Evolutionary conservation across 1,140 invertebrate genomes (phyloP).

Genomic region (Bombus waltoni): DNA sequence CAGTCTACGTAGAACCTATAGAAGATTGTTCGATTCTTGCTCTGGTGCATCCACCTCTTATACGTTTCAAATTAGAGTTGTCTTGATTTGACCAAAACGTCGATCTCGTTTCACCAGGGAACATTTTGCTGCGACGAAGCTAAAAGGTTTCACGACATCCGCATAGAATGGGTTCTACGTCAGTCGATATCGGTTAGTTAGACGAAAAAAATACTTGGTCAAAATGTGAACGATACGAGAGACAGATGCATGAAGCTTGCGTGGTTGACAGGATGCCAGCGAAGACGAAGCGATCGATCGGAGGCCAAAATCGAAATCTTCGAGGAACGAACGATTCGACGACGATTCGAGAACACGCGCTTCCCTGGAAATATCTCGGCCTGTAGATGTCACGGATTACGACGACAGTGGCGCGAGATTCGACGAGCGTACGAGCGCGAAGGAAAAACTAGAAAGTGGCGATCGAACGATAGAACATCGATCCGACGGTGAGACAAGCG

Average conservation of each 20-base stretch:
- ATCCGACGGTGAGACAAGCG: not conserved
- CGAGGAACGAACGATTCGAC: not conserved
- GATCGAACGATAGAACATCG: not conserved
- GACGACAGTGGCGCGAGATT: not conserved
- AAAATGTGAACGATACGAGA: not conserved
- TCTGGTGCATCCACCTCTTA: too few relatives aligned
- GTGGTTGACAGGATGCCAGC: not conserved
- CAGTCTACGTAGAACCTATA: too few relatives aligned
- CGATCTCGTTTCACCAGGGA: not conserved
- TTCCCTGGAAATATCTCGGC: too few relatives aligned
- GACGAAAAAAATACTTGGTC: not conserved
- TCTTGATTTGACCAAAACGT: too few relatives aligned
- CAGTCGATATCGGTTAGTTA: slow-evolving; percentile 30
- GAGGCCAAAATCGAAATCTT: not conserved
- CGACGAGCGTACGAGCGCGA: not conserved
- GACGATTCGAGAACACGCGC: not conserved
- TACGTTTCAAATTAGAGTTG: too few relatives aligned
- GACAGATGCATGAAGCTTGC: too few relatives aligned
- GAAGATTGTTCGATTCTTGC: too few relatives aligned
- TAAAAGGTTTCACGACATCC: slow-evolving; percentile 10
- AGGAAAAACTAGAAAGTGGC: not conserved
- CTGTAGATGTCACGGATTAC: not conserved
- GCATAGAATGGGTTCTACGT: slow-evolving; percentile 31
- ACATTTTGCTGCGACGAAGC: slow-evolving; percentile 41
- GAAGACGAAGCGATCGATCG: not conserved